These are phyloP conservation scores for Pemphigus obesinymphae DNA, from an alignment of 1,140 invertebrate species.

Conservation along the genomic window DNA sequence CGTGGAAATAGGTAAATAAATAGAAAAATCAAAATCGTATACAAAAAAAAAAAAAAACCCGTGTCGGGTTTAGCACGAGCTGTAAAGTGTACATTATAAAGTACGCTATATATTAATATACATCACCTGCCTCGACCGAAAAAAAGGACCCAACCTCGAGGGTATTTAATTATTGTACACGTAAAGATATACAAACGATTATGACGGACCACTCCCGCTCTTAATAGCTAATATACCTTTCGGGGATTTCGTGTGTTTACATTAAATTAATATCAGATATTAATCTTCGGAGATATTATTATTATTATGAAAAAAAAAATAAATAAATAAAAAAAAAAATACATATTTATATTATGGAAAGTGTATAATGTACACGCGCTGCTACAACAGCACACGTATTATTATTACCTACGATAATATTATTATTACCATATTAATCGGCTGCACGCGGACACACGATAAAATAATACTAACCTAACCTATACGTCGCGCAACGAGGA, in stretches of 20 bases:
- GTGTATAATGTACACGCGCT: not conserved
- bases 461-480: too few species aligned
- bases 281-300: conserved; percentile 35
- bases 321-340: not conserved
- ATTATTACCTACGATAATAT: not conserved
- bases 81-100: not conserved
- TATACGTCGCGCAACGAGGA: too few species aligned
- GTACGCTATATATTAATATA: too few species aligned
- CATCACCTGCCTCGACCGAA: conserved; percentile 31
- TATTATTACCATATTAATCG: conserved; percentile 18
- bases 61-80: not conserved
- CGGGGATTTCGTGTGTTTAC: conserved; percentile 32
- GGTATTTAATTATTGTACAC: conserved; percentile 37
- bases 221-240: conserved; percentile 32
- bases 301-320: not conserved
- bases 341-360: not conserved
- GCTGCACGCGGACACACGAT: not conserved
- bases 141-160: not conserved
- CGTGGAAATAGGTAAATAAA: not conserved
- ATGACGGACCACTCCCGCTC: conserved; percentile 39
- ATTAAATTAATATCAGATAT: conserved; percentile 35
- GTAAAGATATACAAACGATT: conserved; percentile 37
- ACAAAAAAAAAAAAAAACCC: too few species aligned
- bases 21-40: conserved; percentile 21
- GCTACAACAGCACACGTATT: not conserved